These are phyloP conservation scores for Chinchilla lanigera DNA, from an alignment of 2,113 vertebrate species.

Conservation along the genomic window DNA sequence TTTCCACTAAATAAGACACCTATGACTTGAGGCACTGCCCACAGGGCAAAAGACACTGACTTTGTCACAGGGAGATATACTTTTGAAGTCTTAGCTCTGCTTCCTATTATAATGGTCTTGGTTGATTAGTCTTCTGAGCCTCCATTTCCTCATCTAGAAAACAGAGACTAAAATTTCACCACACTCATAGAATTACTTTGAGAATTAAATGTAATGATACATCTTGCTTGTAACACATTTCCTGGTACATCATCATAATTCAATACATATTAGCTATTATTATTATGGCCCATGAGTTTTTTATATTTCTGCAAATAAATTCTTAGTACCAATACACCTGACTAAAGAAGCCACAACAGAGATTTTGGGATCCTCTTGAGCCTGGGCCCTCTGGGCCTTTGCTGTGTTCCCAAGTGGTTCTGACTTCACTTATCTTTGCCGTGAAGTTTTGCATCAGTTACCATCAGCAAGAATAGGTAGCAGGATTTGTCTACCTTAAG, in stretches of 20 bases:
- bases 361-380: neutral
- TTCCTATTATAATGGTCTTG: neutral
- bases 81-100: neutral
- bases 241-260: neutral
- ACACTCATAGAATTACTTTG: neutral
- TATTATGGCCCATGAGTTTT: neutral
- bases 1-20: neutral
- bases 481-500: neutral
- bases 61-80: neutral
- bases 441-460: neutral
- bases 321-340: neutral
- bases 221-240: neutral
- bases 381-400: neutral
- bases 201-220: constrained; percentile 7
- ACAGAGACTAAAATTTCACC: neutral
- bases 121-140: neutral
- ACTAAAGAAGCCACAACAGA: neutral
- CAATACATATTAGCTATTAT: neutral
- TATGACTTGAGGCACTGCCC: neutral
- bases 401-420: neutral
- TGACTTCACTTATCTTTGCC: neutral
- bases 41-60: neutral
- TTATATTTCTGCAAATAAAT: constrained; percentile 2
- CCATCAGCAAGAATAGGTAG: neutral
- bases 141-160: neutral